A percentile compares a stretch with the other conserved stretches of the same genome.
Conservation (phyloP, 2,797 vertebrate genomes). For the Danio tinwini region DNA sequence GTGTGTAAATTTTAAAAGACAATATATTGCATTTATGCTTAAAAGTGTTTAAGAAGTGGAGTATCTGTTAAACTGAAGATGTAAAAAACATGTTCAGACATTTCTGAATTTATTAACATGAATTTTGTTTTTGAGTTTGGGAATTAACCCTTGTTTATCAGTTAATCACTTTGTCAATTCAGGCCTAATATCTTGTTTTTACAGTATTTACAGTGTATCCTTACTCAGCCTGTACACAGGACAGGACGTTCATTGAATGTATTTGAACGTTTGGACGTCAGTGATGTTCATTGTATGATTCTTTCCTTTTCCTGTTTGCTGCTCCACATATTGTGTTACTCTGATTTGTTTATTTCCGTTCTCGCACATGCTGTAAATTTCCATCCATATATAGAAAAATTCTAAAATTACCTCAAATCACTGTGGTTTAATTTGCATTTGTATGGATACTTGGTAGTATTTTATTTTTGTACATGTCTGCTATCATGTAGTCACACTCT, state of each 20-base stretch:
- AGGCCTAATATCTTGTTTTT: no score
- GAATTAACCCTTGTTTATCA: no score
- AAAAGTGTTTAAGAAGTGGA: neutral
- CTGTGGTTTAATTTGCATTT: neutral
- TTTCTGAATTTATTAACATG: no score
- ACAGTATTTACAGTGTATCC: neutral
- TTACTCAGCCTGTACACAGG: neutral
- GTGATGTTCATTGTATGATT: conserved; percentile 69
- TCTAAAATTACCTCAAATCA: neutral
- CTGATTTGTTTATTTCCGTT: conserved; percentile 48
- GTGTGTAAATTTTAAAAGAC: no score
- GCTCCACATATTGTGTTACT: conserved; percentile 44
- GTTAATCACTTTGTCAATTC: no score
- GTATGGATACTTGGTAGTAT: no score
- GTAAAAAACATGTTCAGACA: no score
- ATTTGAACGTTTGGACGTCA: conserved; percentile 37
- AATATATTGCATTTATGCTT: neutral
- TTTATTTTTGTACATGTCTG: no score
- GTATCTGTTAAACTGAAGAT: neutral
- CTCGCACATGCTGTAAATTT: conserved; percentile 29
- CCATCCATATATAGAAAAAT: neutral
- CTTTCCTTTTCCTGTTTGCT: conserved; percentile 77
- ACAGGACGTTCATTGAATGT: conserved; percentile 38
- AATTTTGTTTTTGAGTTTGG: no score
- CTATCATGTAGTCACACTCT: no score